Percentiles rank a stretch among this genome's conserved stretches.
These are phyloP conservation scores for Bombus fervidus DNA, from an alignment of 1,140 invertebrate species.

Conservation along the genomic window DNA sequence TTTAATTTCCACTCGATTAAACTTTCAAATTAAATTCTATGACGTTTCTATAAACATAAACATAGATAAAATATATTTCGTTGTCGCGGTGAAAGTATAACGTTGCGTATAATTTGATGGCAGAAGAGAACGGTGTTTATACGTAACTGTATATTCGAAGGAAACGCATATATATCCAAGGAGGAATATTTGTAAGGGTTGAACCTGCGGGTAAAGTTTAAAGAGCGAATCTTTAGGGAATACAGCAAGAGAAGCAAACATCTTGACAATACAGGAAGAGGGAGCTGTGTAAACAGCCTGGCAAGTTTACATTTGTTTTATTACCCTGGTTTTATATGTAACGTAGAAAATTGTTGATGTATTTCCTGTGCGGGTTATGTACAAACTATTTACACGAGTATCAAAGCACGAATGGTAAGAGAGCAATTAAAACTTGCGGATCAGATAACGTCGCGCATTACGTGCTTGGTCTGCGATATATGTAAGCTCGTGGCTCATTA, in stretches of 20 bases:
- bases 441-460: neutral
- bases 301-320: neutral
- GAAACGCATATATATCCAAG: neutral
- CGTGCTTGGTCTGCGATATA: neutral
- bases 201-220: neutral
- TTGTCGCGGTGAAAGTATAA: neutral
- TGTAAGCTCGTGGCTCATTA: neutral
- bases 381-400: neutral
- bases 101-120: neutral
- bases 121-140: neutral
- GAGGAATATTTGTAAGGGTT: neutral
- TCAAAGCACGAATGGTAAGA: neutral
- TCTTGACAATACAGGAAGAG: neutral
- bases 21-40: neutral
- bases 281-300: neutral
- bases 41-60: neutral
- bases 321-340: neutral
- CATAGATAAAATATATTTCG: neutral
- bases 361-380: too few relatives aligned
- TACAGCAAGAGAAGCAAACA: neutral
- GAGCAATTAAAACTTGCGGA: neutral
- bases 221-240: slow-evolving; percentile 9
- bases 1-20: too few relatives aligned
- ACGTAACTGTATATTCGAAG: neutral
- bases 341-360: neutral